A percentile compares a stretch with the other conserved stretches of the same genome.
These are phyloP conservation scores for Sebastes melanostomus DNA, from an alignment of 2,797 vertebrate species.

Conservation along the genomic window DNA sequence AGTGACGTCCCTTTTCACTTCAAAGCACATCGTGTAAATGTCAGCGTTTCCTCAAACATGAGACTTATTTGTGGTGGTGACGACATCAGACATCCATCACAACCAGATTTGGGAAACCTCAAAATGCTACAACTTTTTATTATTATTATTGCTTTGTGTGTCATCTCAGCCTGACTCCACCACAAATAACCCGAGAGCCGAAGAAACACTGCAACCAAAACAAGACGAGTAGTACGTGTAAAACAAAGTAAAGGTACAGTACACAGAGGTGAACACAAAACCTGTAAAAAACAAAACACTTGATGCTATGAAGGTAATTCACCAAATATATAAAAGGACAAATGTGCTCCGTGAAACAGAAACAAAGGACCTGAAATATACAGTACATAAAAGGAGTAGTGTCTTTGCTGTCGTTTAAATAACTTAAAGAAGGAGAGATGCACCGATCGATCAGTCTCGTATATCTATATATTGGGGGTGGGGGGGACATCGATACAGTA, in stretches of 20 bases:
- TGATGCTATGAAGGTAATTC: neutral
- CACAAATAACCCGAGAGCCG: slow-evolving; percentile 31
- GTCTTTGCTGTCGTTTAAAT: slow-evolving; percentile 13
- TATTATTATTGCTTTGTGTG: slow-evolving; percentile 39
- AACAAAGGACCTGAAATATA: slow-evolving; percentile 33
- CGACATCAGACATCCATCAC: neutral
- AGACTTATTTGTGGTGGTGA: neutral
- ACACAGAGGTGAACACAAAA: slow-evolving; percentile 4
- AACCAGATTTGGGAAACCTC: neutral
- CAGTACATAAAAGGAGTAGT: neutral
- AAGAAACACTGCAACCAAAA: slow-evolving; percentile 25
- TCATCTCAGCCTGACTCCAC: neutral
- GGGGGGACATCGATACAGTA: too few species aligned
- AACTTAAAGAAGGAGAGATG: neutral
- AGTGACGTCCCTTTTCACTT: slow-evolving; percentile 44
- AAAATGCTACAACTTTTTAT: slow-evolving; percentile 11
- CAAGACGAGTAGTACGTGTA: neutral
- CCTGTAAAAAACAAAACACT: neutral
- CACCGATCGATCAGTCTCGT: neutral
- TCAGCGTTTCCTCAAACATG: slow-evolving; percentile 2
- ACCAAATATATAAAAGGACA: neutral
- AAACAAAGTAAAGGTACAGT: slow-evolving; percentile 25
- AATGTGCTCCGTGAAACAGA: slow-evolving; percentile 32
- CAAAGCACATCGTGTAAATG: slow-evolving; percentile 3
- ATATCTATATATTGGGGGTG: neutral